Evolutionary conservation across 2,797 vertebrate species (phyloP), one percentile per base, ranked within the genome.

Genomic region (Sciaenops ocellatus): DNA sequence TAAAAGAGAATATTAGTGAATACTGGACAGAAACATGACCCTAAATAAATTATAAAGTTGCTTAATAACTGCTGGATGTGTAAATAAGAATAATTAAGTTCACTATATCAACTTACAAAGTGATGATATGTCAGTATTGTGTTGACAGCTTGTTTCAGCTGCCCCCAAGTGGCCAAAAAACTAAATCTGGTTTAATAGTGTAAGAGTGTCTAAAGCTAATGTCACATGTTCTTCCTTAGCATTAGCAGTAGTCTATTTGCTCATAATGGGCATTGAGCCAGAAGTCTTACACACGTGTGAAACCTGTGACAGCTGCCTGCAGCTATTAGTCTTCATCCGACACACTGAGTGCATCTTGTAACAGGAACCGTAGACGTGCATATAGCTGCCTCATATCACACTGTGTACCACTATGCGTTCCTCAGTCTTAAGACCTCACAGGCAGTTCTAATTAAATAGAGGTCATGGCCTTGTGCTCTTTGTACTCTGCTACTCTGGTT

Each of bases 391-490:
- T 74, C 61, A 50, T 57, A 44, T 80, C 79, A 86, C 75, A 73
- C 79, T 3, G 41, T 83, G 82, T 51, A 20, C 57, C 56, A 46
- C 60, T 22, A 38, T 24, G 60, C 18, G 4, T 30, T 78, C 78
- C 72, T 69, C 56, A 59, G 62, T 57, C 70, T 50, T 18, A 54
- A 75, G 34, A 64, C 51, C 44, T 70, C 47, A 18, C 52, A 44
- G 17, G 11, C 69, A 44, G 87, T 85, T 91, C 79, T 73, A 86
- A 83, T 87, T 85, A 90, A 73, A 80, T 30, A 67, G 79, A 85
- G 85, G 87, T 85, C 69, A 59, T n/a, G 66, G 52, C 82, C 73
- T 61, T 66, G 47, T 77, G 63, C 69, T 78, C 80, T 71, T 72
- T 71, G 69, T 22, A 54, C 57, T 13, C 41, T n/a, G 41, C 34